A percentile compares a stretch with the other conserved stretches of the same genome.
Conservation (phyloP, 2,888 invertebrate species). For the Diarsia rubi region DNA sequence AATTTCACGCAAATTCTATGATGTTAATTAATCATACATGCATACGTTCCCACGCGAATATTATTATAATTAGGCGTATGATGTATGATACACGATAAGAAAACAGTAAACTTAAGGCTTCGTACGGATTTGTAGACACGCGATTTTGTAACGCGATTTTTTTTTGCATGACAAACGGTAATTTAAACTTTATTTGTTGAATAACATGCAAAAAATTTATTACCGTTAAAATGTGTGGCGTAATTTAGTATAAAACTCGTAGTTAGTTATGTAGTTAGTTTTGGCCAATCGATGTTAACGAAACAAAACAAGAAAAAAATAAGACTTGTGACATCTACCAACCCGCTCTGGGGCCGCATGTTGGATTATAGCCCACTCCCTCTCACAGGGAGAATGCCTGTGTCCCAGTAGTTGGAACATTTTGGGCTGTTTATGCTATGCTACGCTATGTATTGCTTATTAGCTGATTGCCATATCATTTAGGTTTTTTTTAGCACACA, state of each 20-base stretch:
- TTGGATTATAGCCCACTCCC: too few species aligned
- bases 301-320: too few species aligned
- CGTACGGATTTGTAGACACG: slow-evolving; percentile 11
- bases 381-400: too few species aligned
- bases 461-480: too few species aligned
- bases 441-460: too few species aligned
- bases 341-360: too few species aligned
- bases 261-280: neutral
- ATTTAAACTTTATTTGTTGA: slow-evolving; percentile 8
- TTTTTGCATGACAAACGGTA: slow-evolving; percentile 6
- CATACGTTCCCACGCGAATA: slow-evolving; percentile 49
- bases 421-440: too few species aligned
- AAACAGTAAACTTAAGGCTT: slow-evolving; percentile 28
- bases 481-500: too few species aligned
- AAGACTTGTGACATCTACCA: too few species aligned
- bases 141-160: neutral
- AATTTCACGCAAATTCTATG: slow-evolving; percentile 51
- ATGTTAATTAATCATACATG: slow-evolving; percentile 45
- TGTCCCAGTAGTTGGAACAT: too few species aligned
- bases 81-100: slow-evolving; percentile 21
- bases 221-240: neutral
- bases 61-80: slow-evolving; percentile 42
- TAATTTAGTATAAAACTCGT: neutral
- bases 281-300: neutral
- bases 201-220: neutral